Evolutionary conservation across 2,888 invertebrate species (phyloP).

Genomic region (Athalia circularis): DNA sequence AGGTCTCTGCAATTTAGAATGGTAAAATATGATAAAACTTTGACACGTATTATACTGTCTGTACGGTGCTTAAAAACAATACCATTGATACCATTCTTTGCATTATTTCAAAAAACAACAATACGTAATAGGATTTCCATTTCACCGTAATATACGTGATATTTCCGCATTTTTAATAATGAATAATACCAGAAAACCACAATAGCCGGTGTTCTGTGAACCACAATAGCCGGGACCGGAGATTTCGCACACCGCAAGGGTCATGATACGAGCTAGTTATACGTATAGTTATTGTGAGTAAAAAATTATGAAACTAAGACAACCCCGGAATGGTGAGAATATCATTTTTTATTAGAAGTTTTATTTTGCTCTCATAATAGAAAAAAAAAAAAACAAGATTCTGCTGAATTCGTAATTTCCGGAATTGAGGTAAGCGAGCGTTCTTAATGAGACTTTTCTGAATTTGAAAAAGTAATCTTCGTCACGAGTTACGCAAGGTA

Average conservation of each 20-base stretch:
- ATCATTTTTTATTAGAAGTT: neutral
- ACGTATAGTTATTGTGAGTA: neutral
- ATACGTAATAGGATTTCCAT: neutral
- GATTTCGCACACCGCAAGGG: neutral
- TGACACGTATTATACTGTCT: too few relatives aligned
- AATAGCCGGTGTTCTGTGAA: conserved; percentile 10
- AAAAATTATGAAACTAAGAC: conserved; percentile 1
- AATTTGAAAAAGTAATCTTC: too few relatives aligned
- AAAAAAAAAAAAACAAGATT: too few relatives aligned
- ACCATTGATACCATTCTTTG: too few relatives aligned
- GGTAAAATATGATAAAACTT: too few relatives aligned
- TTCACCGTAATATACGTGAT: neutral
- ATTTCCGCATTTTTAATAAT: conserved; percentile 18
- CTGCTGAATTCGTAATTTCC: too few relatives aligned
- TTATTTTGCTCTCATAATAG: too few relatives aligned
- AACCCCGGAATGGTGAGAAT: conserved; percentile 6
- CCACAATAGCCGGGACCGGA: neutral
- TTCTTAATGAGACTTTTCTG: too few relatives aligned
- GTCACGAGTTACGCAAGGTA: too few relatives aligned
- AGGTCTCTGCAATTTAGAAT: too few relatives aligned
- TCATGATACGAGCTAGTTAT: neutral
- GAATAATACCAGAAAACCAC: neutral
- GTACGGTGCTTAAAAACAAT: too few relatives aligned
- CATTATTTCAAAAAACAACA: neutral
- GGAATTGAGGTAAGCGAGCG: too few relatives aligned